A percentile compares a stretch with the other conserved stretches of the same genome.
Evolutionary conservation across 2,797 vertebrate species (phyloP).

Genomic region (Lagodon rhomboides): DNA sequence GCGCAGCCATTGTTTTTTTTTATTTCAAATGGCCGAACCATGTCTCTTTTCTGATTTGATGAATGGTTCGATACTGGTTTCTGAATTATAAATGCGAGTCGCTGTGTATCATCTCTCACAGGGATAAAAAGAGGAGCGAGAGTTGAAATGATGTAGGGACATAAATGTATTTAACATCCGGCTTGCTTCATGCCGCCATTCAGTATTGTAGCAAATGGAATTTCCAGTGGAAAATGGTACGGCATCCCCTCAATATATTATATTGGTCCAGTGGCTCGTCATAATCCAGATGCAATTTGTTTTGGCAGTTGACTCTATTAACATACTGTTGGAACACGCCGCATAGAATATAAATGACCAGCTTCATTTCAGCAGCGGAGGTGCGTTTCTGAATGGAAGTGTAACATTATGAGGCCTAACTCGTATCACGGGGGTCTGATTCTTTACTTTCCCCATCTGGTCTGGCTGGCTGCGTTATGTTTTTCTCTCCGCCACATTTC

Average conservation of each 20-base stretch:
- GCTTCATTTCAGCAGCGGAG: conserved; percentile 14
- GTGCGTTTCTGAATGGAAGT: conserved; percentile 13
- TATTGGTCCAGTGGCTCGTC: conserved; percentile 28
- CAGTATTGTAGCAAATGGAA: conserved; percentile 43
- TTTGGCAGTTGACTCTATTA: conserved; percentile 43
- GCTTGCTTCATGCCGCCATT: conserved; percentile 36
- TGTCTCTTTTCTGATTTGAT: conserved; percentile 69
- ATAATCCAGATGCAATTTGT: conserved; percentile 48
- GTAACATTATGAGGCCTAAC: conserved; percentile 23
- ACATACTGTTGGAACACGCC: conserved; percentile 6
- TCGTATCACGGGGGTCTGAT: conserved; percentile 10
- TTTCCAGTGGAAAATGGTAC: conserved; percentile 55
- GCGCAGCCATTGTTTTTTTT: conserved; percentile 63
- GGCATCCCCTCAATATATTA: conserved; percentile 14
- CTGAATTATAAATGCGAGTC: conserved; percentile 71
- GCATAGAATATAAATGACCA: conserved; percentile 24
- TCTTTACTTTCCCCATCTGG: conserved; percentile 7
- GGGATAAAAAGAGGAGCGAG: conserved; percentile 49
- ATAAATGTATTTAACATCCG: conserved; percentile 59
- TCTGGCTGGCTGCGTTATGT: background rate
- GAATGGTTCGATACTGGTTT: conserved; percentile 64
- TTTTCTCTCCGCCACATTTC: conserved; percentile 12
- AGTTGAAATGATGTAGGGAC: conserved; percentile 45
- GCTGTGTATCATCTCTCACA: conserved; percentile 50
- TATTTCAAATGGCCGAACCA: conserved; percentile 56